These are phyloP conservation scores for Brachionus plicatilis DNA, from an alignment of 1,140 invertebrate genomes.

Conservation along the genomic window DNA sequence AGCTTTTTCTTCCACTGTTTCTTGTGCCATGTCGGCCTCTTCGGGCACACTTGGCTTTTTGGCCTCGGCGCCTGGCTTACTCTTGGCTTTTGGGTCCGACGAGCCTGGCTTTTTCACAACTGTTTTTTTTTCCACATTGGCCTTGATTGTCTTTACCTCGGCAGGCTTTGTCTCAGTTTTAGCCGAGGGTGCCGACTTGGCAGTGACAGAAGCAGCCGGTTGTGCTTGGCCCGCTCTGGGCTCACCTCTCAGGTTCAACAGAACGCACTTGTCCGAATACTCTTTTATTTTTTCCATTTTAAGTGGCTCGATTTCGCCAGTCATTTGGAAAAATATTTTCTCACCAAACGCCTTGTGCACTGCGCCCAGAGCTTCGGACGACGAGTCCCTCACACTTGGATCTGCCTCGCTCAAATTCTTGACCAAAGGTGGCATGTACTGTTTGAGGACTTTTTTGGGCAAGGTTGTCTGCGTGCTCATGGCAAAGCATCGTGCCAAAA, in stretches of 20 bases:
- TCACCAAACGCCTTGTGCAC: conserved; percentile 77
- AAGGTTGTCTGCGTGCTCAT: conserved; percentile 71
- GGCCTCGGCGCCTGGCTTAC: conserved; percentile 41
- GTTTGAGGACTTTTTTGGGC: conserved; percentile 86
- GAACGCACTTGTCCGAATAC: conserved; percentile 80
- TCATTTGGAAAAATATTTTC: conserved; percentile 74
- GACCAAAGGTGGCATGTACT: conserved; percentile 70
- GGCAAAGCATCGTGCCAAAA: conserved; percentile 74
- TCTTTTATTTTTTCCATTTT: conserved; percentile 70
- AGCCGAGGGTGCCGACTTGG: conserved; percentile 44
- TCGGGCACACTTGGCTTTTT: conserved; percentile 44
- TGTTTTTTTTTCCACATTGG: conserved; percentile 41
- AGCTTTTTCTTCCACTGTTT: conserved; percentile 68
- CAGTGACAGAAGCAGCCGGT: conserved; percentile 41
- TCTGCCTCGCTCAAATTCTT: conserved; percentile 50
- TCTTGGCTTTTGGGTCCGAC: conserved; percentile 15
- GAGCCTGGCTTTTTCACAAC: not conserved
- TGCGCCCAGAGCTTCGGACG: conserved; percentile 56
- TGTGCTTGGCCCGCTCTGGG: conserved; percentile 57
- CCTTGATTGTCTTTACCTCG: conserved; percentile 44
- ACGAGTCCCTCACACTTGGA: conserved; percentile 58
- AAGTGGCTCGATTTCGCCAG: conserved; percentile 83
- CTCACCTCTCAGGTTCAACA: conserved; percentile 60
- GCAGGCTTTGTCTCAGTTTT: conserved; percentile 40
- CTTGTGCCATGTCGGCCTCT: conserved; percentile 48